Base-by-base conservation (phyloP, 2,113 vertebrate species). In the Tragelaphus scriptus region DNA sequence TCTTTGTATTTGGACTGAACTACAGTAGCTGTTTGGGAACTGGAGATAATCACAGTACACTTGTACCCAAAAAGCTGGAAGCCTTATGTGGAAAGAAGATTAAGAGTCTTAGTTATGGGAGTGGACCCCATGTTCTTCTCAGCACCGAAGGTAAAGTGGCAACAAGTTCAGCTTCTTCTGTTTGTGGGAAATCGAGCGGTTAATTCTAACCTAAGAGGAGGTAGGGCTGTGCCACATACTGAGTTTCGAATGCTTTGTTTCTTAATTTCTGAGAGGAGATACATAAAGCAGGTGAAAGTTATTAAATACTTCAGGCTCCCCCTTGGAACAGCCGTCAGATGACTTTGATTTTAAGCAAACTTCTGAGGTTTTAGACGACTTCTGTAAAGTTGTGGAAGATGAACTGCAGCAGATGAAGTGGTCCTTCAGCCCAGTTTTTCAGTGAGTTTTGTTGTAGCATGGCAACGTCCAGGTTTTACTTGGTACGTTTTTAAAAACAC, bases 1-100 rank as follows among this genome's bases (percentile, higher is more conserved):
- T 99, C 92, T 99, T 99, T 98, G 99, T 99, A 85, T 99, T 99
- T 98, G 99, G 99, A 55, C 96, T 99, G 98, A 99, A 99, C 99
- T 99, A 99, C 98, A 99, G 99, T 97, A 99, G 99, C 98, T 99
- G 99, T 97, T 98, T 99, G 98, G 99, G 99, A 90, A 99, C 99
- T 77, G 99, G 99, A 95, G 99, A 99, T 99, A 99, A 99, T 98
- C 99, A 99, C 97, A 99, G 99, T 98, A 99, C 99, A 47, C 99
- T 99, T 77, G 98, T 99, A 47, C 99, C 99, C 93, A 99, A 99
- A 99, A 99, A 99, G 98, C 98, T 99, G 97, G 99, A 99, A 98
- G 98, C 98, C 79, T 99, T 99, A 94, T 99, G 99, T 80, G 99
- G 99, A 90, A 99, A 99, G 98, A 99, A 99, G 98, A 99, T 99